A percentile compares a stretch with the other conserved stretches of the same genome.
phyloP scores from a whole-genome alignment of 2,797 vertebrate genomes.

The Odontamblyopus lacepedii region DNA sequence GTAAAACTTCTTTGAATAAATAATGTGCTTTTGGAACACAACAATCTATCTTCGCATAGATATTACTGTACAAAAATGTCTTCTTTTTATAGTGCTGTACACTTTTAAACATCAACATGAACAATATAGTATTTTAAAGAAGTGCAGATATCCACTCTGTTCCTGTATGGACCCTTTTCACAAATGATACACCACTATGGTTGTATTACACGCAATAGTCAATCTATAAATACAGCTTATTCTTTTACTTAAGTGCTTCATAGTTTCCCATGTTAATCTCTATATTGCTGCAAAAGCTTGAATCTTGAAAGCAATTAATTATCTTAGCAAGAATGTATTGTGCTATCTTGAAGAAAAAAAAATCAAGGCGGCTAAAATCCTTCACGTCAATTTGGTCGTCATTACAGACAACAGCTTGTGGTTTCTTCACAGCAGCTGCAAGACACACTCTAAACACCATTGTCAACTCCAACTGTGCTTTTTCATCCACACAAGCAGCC shows the following conservation, averaged over 20 bases:
- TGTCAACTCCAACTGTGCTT: slow-evolving; percentile 13
- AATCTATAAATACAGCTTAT: slow-evolving; percentile 24
- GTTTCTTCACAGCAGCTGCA: neutral
- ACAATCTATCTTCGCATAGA: slow-evolving; percentile 36
- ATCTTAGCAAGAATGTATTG: slow-evolving; percentile 1
- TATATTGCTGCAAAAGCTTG: slow-evolving; percentile 41
- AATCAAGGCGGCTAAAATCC: slow-evolving; percentile 3
- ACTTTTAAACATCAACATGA: slow-evolving; percentile 38
- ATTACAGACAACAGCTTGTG: slow-evolving; percentile 19
- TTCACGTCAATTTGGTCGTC: slow-evolving; percentile 20
- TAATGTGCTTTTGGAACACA: slow-evolving; percentile 38
- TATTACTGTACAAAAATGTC: slow-evolving; percentile 42
- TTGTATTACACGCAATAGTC: slow-evolving; percentile 36
- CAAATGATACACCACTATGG: slow-evolving; percentile 26
- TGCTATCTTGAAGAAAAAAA: slow-evolving; percentile 17
- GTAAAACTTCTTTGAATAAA: slow-evolving; percentile 43
- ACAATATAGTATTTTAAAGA: slow-evolving; percentile 14
- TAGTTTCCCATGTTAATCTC: slow-evolving; percentile 25
- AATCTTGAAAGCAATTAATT: slow-evolving; percentile 12
- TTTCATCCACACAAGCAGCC: slow-evolving; percentile 23
- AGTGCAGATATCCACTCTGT: slow-evolving; percentile 26
- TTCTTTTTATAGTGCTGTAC: slow-evolving; percentile 39
- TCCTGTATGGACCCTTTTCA: slow-evolving; percentile 14
- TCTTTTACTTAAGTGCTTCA: slow-evolving; percentile 31
- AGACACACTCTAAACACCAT: slow-evolving; percentile 5